Evolutionary conservation across 2,113 vertebrate species (phyloP).

Genomic region (Clarias batrachus): DNA sequence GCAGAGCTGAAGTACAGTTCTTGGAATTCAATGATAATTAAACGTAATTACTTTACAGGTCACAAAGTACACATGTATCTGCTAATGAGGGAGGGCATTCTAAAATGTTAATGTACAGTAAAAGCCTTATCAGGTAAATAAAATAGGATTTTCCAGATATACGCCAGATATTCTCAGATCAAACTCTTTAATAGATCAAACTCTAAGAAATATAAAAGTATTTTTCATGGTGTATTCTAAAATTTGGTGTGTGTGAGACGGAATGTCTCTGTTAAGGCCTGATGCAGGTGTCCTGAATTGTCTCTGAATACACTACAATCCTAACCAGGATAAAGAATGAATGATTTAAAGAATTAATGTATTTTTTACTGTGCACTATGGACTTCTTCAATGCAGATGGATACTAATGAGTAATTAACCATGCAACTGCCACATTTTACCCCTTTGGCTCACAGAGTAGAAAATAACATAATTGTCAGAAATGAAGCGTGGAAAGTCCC

Average conservation of each 20-base stretch:
- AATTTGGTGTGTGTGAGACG: not conserved
- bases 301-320: not conserved
- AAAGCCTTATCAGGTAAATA: not conserved
- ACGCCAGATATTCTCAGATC: no score
- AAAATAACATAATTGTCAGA: conserved; percentile 66
- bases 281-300: not conserved
- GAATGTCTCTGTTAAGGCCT: not conserved
- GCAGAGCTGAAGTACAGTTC: not conserved
- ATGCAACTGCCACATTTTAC: not conserved
- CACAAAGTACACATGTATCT: not conserved
- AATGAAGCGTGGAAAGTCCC: conserved; percentile 86
- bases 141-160: not conserved
- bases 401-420: not conserved
- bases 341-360: not conserved
- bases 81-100: not conserved
- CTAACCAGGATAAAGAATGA: not conserved
- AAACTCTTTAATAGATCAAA: not conserved
- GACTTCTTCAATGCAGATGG: not conserved
- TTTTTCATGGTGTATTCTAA: not conserved
- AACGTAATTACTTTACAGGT: not conserved
- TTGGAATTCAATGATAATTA: not conserved
- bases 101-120: not conserved
- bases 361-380: not conserved
- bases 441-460: conserved; percentile 44
- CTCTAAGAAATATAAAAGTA: not conserved